Evolutionary conservation across 2,113 vertebrate genomes (phyloP), one percentile per base, ranked within the genome.

Genomic region (Madoqua kirkii): DNA sequence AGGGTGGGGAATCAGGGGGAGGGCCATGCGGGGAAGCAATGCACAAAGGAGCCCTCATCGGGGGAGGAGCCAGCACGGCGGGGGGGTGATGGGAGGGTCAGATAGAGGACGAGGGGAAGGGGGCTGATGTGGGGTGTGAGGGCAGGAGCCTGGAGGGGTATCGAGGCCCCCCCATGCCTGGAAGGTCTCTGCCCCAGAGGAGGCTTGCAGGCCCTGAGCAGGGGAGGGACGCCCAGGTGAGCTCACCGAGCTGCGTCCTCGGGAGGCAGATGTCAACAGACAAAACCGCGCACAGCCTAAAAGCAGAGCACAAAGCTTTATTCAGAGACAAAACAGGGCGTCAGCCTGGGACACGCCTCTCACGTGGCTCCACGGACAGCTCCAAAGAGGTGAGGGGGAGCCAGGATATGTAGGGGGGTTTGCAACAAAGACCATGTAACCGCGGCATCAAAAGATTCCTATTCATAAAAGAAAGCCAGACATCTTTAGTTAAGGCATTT

Each of bases 281-380:
- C 43, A 10, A 17, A 79, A 48, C 43, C 15, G 2, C 10, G 43
- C 43, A 31, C 43, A 48, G 16, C 43, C 76, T 48, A 17, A 31
- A 17, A 31, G 7, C 29, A 11, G 15, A 79, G 43, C 43, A 16
- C 7, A 1, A 1, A 48, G 43, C 29, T 19, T 48, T 19, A 48
- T 17, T 31, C 5, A 9, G 27, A 16, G 27, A 48, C 2, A 79
- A 5, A 48, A 3, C 76, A 48, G 76, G 43, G 16, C 43, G 0
- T 48, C 43, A 10, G 43, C 43, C 76, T 4, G 0, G 43, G 76
- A 2, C 7, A 31, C 8, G 76, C 43, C 43, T 19, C 7, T 48
- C 43, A 48, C 25, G 2, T 0, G 1, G 8, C 15, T 16, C 76
- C 16, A 31, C 4, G 3, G 43, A 48, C 0, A 0, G 27, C 76